phyloP scores from a whole-genome alignment of 2,797 vertebrate species.

The Kryptopterus vitreolus region DNA sequence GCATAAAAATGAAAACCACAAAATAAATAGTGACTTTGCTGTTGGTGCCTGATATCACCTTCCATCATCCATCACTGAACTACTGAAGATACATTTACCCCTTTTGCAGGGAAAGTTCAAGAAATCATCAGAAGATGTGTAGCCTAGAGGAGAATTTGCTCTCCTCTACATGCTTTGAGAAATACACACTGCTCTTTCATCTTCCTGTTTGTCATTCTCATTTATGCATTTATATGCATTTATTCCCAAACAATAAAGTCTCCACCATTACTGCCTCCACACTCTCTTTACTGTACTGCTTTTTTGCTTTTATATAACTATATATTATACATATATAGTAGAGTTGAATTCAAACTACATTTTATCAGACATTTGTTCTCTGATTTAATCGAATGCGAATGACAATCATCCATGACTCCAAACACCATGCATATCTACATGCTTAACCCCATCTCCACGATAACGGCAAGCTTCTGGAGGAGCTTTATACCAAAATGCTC shows the following conservation, averaged over 20 bases:
- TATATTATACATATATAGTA: too few relatives aligned
- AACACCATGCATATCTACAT: conserved; percentile 36
- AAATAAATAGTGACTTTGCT: neutral
- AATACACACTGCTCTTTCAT: conserved; percentile 43
- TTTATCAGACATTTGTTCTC: conserved; percentile 70
- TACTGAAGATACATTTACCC: conserved; percentile 46
- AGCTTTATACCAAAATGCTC: conserved; percentile 33
- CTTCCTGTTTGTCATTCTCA: conserved; percentile 41
- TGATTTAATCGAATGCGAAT: conserved; percentile 75
- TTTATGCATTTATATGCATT: conserved; percentile 27
- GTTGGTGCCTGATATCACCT: conserved; percentile 15
- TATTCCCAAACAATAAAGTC: conserved; percentile 53
- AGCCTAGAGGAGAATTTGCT: neutral
- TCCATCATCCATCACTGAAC: conserved; percentile 4
- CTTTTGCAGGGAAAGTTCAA: conserved; percentile 31
- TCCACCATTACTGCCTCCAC: conserved; percentile 57
- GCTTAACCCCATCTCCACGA: conserved; percentile 34
- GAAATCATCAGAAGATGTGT: conserved; percentile 11
- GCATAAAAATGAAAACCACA: neutral
- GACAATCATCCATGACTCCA: conserved; percentile 53
- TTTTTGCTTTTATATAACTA: conserved; percentile 23
- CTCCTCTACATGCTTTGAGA: conserved; percentile 21
- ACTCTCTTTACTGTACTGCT: conserved; percentile 30
- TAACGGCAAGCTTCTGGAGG: conserved; percentile 25
- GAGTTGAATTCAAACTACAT: conserved; percentile 67